Percentiles rank a stretch among this genome's conserved stretches.
These are phyloP conservation scores for Rhynchomys soricoides DNA, from an alignment of 2,113 vertebrate genomes.

Conservation along the genomic window DNA sequence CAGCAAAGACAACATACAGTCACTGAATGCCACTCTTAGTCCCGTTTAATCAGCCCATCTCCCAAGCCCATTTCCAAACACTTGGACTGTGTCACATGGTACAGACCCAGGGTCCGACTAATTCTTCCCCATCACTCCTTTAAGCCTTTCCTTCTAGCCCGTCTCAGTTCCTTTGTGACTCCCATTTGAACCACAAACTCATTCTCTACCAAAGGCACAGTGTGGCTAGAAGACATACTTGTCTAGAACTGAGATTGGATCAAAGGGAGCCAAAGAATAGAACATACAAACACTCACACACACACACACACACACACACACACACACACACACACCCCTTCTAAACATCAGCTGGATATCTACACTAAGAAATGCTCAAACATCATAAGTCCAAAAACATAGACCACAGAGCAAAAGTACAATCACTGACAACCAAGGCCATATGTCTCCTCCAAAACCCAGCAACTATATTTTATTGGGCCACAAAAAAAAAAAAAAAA, in stretches of 20 bases:
- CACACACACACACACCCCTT: neutral
- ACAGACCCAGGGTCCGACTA: neutral
- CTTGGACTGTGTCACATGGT: neutral
- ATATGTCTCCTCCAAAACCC: neutral
- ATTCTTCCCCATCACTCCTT: neutral
- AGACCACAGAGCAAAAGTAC: neutral
- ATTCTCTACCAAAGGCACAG: neutral
- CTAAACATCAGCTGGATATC: neutral
- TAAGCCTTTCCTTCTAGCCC: neutral
- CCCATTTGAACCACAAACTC: neutral
- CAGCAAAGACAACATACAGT: neutral
- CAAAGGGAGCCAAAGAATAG: neutral
- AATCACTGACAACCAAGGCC: neutral
- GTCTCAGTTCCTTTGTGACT: neutral
- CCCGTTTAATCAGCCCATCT: neutral
- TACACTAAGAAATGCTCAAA: neutral
- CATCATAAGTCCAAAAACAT: neutral
- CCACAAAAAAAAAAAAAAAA: neutral
- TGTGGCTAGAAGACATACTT: neutral
- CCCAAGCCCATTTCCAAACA: neutral
- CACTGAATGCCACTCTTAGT: neutral
- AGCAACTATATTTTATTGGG: neutral
- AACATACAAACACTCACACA: neutral
- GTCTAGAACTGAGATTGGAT: neutral
- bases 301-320: too few species aligned